These are phyloP conservation scores for Caenorhabditis sp. DNA, from an alignment of 2,888 invertebrate genomes.

Conservation along the genomic window DNA sequence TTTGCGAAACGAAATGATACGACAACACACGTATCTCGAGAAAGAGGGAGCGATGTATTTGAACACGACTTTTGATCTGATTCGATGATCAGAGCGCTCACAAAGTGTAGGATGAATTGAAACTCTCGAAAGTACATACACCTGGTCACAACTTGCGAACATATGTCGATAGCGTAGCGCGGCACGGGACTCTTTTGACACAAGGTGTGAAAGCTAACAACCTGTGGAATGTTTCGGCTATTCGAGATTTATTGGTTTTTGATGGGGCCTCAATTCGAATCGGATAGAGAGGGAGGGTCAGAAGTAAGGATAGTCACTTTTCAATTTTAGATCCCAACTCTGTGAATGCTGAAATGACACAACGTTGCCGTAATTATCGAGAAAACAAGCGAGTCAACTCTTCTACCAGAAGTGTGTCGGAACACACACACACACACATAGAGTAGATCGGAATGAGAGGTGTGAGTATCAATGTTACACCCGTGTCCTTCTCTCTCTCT, in stretches of 20 bases:
- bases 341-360: no score
- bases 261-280: conserved; percentile 4
- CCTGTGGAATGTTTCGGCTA: conserved; percentile 36
- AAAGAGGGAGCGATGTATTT: not conserved
- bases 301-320: no score
- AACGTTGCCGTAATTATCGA: not conserved
- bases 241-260: conserved; percentile 48
- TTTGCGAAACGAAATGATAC: not conserved
- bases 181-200: not conserved
- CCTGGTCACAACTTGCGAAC: conserved; percentile 11
- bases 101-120: conserved; percentile 6
- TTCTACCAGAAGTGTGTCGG: not conserved
- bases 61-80: not conserved
- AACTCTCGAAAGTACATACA: conserved; percentile 38
- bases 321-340: no score
- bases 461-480: conserved; percentile 56
- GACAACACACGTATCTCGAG: not conserved
- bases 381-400: conserved; percentile 8
- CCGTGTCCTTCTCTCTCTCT: conserved; percentile 11
- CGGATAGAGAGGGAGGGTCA: not conserved
- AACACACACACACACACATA: conserved; percentile 8
- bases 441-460: conserved; percentile 43
- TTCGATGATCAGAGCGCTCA: not conserved
- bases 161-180: conserved; percentile 16
- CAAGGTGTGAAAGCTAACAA: conserved; percentile 45